These are phyloP conservation scores for Mythimna vitellina DNA, from an alignment of 2,888 invertebrate genomes.

Conservation along the genomic window DNA sequence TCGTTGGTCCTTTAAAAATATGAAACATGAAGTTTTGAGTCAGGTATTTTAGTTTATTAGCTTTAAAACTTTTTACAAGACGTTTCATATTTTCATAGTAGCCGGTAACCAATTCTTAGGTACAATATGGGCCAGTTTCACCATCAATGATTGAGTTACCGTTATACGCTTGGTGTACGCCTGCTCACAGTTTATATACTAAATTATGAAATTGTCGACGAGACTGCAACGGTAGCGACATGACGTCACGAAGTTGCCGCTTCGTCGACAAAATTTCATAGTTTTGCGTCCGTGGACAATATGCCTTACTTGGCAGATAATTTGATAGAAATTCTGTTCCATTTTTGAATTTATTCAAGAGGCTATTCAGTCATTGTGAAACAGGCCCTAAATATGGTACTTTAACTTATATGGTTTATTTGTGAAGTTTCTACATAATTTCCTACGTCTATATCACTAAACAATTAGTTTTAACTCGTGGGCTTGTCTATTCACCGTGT, in stretches of 20 bases:
- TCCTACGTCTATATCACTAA: conserved; percentile 45
- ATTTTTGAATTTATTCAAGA: neutral
- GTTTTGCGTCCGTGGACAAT: no score
- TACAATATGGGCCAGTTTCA: neutral
- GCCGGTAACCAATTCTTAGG: conserved; percentile 26
- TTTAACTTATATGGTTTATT: conserved; percentile 7
- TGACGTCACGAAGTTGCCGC: no score
- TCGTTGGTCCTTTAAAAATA: conserved; percentile 45
- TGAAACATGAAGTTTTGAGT: conserved; percentile 47
- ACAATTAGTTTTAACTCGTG: conserved; percentile 26
- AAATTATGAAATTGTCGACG: no score
- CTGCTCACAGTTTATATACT: no score
- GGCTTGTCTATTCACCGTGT: conserved; percentile 39
- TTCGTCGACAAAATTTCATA: no score
- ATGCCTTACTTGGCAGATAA: neutral
- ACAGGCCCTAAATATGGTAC: neutral
- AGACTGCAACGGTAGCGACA: no score
- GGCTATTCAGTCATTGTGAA: neutral
- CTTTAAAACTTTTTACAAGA: conserved; percentile 37
- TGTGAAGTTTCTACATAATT: conserved; percentile 13
- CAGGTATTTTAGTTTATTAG: conserved; percentile 37
- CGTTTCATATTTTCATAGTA: conserved; percentile 52
- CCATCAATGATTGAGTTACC: no score
- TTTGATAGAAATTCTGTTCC: neutral
- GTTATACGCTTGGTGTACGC: no score